These are phyloP conservation scores for Hydrotaea diabolus DNA, from an alignment of 2,888 invertebrate species.

Conservation along the genomic window DNA sequence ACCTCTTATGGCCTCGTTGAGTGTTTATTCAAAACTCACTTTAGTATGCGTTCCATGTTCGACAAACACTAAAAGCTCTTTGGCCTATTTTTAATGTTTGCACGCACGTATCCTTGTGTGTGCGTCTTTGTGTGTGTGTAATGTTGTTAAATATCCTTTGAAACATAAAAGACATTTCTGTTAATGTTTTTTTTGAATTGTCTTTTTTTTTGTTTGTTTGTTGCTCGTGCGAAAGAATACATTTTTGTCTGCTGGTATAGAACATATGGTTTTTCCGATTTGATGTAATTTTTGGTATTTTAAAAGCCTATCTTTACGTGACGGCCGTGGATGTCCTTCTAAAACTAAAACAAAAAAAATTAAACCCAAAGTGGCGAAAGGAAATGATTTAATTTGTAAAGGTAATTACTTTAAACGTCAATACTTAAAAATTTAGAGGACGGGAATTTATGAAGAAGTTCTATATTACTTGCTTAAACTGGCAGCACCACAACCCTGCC, in stretches of 20 bases:
- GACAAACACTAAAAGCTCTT: conserved; percentile 38
- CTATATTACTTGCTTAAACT: too few relatives aligned
- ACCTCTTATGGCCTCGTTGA: neutral
- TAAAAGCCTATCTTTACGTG: too few relatives aligned
- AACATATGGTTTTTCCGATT: neutral
- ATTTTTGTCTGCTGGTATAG: neutral
- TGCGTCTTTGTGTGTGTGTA: neutral
- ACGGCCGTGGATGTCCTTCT: too few relatives aligned
- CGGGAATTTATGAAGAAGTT: too few relatives aligned
- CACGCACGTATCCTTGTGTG: neutral
- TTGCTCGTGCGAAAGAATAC: neutral
- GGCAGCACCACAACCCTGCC: too few relatives aligned
- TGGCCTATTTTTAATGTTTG: conserved; percentile 52
- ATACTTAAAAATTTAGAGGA: too few relatives aligned
- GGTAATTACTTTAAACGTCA: too few relatives aligned
- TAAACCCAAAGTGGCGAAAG: too few relatives aligned
- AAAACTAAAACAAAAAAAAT: too few relatives aligned
- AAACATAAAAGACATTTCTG: neutral
- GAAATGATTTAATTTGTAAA: too few relatives aligned
- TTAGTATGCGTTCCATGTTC: conserved; percentile 40
- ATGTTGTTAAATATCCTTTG: neutral
- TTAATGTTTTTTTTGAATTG: neutral
- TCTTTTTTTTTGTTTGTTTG: too few relatives aligned
- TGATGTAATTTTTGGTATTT: neutral
- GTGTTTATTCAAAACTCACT: conserved; percentile 24